Conservation (phyloP, 2,888 invertebrate genomes). For the Cylloceria caligata region DNA sequence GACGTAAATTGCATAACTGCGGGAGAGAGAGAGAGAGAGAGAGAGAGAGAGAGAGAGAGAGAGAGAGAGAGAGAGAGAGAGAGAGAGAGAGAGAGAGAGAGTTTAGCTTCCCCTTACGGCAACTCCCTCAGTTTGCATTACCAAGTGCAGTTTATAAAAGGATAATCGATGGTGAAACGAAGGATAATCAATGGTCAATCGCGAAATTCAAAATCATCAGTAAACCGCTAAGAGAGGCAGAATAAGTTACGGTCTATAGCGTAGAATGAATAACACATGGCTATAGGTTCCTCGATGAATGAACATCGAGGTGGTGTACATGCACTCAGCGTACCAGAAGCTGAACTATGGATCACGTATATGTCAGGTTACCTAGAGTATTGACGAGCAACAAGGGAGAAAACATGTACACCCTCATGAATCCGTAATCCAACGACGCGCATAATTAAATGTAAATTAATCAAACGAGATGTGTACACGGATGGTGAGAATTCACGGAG, state of each 20-base stretch:
- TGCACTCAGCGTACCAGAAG: conserved; percentile 11
- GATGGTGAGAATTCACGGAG: neutral
- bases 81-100: too few species aligned
- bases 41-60: too few species aligned
- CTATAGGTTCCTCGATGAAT: conserved; percentile 1
- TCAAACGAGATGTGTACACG: conserved; percentile 19
- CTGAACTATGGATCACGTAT: conserved; percentile 24
- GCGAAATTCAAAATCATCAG: neutral
- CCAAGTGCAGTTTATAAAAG: too few species aligned
- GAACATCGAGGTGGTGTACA: neutral
- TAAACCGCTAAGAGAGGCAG: neutral
- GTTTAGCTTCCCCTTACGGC: too few species aligned
- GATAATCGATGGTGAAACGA: too few species aligned
- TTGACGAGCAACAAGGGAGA: neutral
- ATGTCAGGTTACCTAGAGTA: neutral
- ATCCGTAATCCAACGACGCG: conserved; percentile 30
- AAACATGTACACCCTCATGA: conserved; percentile 16
- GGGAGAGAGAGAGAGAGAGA: too few species aligned
- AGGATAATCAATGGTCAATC: too few species aligned
- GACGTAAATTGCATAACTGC: too few species aligned
- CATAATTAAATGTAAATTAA: conserved; percentile 41
- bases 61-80: too few species aligned
- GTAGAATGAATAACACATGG: conserved; percentile 2
- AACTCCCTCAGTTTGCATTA: too few species aligned
- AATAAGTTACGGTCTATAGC: neutral